Base-by-base conservation (phyloP, 2,797 vertebrate genomes). In the Semotilus atromaculatus region DNA sequence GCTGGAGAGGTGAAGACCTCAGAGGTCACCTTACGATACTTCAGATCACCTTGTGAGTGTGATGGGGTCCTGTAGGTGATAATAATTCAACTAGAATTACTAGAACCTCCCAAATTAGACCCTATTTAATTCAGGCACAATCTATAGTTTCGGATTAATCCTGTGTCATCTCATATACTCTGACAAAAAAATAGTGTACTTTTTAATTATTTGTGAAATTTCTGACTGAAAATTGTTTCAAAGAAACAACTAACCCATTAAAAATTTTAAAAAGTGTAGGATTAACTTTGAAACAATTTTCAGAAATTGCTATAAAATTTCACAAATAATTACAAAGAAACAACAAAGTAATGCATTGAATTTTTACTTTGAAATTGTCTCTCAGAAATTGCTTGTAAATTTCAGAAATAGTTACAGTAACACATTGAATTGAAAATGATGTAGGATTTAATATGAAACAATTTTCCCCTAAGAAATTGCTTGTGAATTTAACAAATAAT, bases 1-100 rank as follows among this genome's bases (percentile, higher is more conserved):
- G 98, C 98, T 0, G 98, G 98, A 62, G 97, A 99, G 93, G 98
- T 96, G 81, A 99, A 99, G 93, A 99, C 98, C 1, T 97, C 97
- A 3, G 95, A 98, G 93, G 98, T 99, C 89, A 99, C 97, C 21
- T 96, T 99, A 62, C 94, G 98, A 83, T 99, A 99, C 90, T 98
- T 98, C 36, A 97, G 96, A 88, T 95, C 97, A 62, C 97, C 98
- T 85, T 97, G 98, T 99, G 92, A 93, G 96, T 92, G n/a, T 38
- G 18, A 55, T 31, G 60, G 38, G 26, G 26, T 16, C 70, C 67
- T 53, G 21, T 71, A 36, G 40, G n/a, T 16, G 18, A n/a, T 80
- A 43, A 80, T 4, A 19, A 51, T 64, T 31, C 60, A 80, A 13
- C 36, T n/a, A 26, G 5, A 71, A 70, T 19, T 5, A 67, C 31